Percentiles rank a stretch among this genome's conserved stretches.
These are phyloP conservation scores for Stramonita haemastoma DNA, from an alignment of 2,888 invertebrate species.

Conservation along the genomic window DNA sequence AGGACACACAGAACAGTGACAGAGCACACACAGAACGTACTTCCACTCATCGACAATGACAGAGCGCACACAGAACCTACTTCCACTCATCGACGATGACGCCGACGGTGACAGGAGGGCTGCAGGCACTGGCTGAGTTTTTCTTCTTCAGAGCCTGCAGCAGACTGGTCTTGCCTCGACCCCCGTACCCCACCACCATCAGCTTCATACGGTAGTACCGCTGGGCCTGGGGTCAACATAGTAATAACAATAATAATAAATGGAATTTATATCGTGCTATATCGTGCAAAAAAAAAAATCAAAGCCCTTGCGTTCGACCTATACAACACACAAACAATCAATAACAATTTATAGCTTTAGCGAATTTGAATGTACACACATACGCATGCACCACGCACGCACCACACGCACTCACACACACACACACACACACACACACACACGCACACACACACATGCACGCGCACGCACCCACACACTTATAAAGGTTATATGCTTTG, in stretches of 20 bases:
- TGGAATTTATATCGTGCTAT: too few relatives aligned
- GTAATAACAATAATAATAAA: background rate
- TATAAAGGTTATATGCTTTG: too few relatives aligned
- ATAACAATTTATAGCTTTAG: too few relatives aligned
- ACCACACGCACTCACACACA: background rate
- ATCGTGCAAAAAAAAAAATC: too few relatives aligned
- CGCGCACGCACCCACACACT: too few relatives aligned
- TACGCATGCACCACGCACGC: too few relatives aligned
- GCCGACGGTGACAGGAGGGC: slow-evolving; percentile 69
- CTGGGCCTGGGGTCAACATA: slow-evolving; percentile 60
- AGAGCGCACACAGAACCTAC: slow-evolving; percentile 53
- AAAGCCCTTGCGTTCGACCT: too few relatives aligned
- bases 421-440: background rate
- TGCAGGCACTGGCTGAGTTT: slow-evolving; percentile 52
- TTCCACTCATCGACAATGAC: background rate
- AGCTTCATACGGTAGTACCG: slow-evolving; percentile 74
- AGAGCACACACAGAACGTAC: too few relatives aligned
- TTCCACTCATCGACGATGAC: slow-evolving; percentile 74
- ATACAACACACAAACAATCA: too few relatives aligned
- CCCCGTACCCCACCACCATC: slow-evolving; percentile 75
- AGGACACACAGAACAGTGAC: too few relatives aligned
- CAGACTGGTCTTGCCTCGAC: slow-evolving; percentile 72
- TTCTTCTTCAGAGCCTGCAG: slow-evolving; percentile 68
- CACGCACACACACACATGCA: background rate
- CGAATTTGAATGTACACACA: too few relatives aligned